Evolutionary conservation across 2,888 invertebrate genomes (phyloP), one percentile per base, ranked within the genome.

Genomic region (Leptinotarsa haldemani): DNA sequence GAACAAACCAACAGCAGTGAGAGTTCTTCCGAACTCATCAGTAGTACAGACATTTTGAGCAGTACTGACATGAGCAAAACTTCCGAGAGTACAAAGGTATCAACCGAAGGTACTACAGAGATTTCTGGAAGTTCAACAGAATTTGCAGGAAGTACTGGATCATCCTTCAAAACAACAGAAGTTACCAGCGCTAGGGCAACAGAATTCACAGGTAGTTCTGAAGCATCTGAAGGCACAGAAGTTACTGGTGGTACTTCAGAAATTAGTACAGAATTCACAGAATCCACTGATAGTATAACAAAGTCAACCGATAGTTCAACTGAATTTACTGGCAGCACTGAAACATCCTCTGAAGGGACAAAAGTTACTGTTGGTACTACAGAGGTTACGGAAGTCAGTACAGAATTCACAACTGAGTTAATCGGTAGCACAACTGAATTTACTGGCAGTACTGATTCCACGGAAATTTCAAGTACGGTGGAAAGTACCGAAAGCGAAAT

Each of bases 391-490:
- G 18, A 61, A n/a, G 25, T 20, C 15, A 56, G 56, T 65, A 52
- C 56, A 46, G 65, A 65, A 48, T n/a, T 22, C 22, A 66, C 66
- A 4, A 53, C 73, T 46, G 71, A 74, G 73, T 74, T 30, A 15
- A 72, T 71, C 18, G 74, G 69, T 7, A 70, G 73, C 70, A 77
- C 78, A 3, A 75, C 74, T n/a, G 78, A 75, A 63, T 68, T 66
- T 40, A 74, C 80, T 3, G 77, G 73, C 15, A 69, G 48, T 22
- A 70, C 77, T 50, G 65, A 81, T 78, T 80, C 70, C 4, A 79
- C 82, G 64, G 81, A 79, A 30, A 80, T 79, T 30, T 78, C 74
- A 47, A 77, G 5, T 56, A 66, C 74, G 13, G 73, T 65, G 53
- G 69, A 76, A 47, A 65, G 71, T 12, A 71, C 71, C 30, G 78